Percentiles rank a stretch among this genome's conserved stretches.
Conservation (phyloP, 2,113 vertebrate species). For the Rhinolophus ferrumequinum region DNA sequence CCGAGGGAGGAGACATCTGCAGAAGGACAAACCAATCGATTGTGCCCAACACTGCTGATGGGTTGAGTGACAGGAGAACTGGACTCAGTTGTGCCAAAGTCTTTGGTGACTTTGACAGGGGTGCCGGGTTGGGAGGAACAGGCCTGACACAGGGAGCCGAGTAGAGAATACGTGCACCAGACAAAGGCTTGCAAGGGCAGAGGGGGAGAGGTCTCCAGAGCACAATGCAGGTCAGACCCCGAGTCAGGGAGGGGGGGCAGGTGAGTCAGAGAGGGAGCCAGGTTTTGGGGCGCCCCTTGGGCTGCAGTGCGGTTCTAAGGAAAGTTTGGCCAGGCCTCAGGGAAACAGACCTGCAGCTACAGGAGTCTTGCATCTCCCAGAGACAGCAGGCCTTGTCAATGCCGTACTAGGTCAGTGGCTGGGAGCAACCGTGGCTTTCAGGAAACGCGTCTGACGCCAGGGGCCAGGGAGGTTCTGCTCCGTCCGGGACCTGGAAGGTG, state of each 20-base stretch:
- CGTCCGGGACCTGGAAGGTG: fast-evolving
- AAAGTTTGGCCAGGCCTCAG: background rate
- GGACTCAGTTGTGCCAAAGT: too few relatives aligned
- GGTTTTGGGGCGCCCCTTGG: too few relatives aligned
- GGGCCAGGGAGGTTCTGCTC: fast-evolving
- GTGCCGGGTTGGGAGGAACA: background rate
- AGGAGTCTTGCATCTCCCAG: background rate
- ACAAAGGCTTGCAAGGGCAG: too few relatives aligned
- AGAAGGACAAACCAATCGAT: background rate
- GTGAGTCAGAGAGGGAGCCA: too few relatives aligned
- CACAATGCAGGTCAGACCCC: too few relatives aligned
- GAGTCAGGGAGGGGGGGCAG: too few relatives aligned
- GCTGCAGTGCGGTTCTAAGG: fast-evolving
- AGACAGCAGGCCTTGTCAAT: too few relatives aligned
- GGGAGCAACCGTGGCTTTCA: background rate
- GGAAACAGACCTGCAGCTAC: background rate
- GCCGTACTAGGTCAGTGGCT: too few relatives aligned
- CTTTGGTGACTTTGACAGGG: background rate
- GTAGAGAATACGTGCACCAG: background rate
- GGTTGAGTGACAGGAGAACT: too few relatives aligned
- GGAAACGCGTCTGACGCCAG: fast-evolving
- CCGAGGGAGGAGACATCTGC: background rate
- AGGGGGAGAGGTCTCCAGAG: background rate
- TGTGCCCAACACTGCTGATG: too few relatives aligned
- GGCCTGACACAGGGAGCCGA: too few relatives aligned